Conservation (phyloP, 2,797 vertebrate species). For the Acrossocheilus fasciatus region DNA sequence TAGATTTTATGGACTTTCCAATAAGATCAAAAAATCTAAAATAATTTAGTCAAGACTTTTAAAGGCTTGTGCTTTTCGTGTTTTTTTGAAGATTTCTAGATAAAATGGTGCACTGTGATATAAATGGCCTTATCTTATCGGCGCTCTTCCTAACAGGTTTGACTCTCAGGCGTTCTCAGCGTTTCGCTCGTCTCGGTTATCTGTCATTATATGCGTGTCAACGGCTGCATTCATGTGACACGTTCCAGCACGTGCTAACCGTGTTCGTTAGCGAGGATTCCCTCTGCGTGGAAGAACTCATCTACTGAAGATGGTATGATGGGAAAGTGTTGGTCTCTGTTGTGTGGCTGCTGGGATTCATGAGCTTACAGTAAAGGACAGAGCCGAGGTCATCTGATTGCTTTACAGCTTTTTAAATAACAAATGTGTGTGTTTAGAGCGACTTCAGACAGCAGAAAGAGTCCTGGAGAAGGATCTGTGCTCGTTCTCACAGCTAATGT, state of each 20-base stretch:
- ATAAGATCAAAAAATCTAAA: too few species aligned
- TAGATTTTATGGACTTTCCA: too few species aligned
- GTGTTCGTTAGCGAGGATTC: too few species aligned
- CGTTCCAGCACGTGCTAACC: slow-evolving; percentile 67
- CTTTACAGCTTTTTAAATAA: slow-evolving; percentile 60
- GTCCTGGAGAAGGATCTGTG: slow-evolving; percentile 70
- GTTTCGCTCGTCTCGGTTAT: slow-evolving; percentile 66
- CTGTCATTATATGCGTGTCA: slow-evolving; percentile 65
- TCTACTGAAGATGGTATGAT: background rate
- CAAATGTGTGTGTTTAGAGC: slow-evolving; percentile 72
- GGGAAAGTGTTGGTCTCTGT: background rate
- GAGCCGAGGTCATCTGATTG: slow-evolving; percentile 57
- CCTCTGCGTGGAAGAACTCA: background rate
- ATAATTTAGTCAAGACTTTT: too few species aligned
- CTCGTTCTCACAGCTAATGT: slow-evolving; percentile 19
- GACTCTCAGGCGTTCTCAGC: slow-evolving; percentile 21
- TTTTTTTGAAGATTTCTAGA: background rate
- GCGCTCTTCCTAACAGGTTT: slow-evolving; percentile 70
- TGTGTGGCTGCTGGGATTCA: background rate
- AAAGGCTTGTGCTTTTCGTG: background rate
- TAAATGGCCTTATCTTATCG: slow-evolving; percentile 59
- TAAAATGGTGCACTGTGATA: too few species aligned
- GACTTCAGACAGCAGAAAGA: slow-evolving; percentile 65
- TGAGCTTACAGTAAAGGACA: background rate
- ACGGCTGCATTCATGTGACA: slow-evolving; percentile 71